Base-by-base conservation (phyloP, 2,888 invertebrate species). In the Synergus japonicus region DNA sequence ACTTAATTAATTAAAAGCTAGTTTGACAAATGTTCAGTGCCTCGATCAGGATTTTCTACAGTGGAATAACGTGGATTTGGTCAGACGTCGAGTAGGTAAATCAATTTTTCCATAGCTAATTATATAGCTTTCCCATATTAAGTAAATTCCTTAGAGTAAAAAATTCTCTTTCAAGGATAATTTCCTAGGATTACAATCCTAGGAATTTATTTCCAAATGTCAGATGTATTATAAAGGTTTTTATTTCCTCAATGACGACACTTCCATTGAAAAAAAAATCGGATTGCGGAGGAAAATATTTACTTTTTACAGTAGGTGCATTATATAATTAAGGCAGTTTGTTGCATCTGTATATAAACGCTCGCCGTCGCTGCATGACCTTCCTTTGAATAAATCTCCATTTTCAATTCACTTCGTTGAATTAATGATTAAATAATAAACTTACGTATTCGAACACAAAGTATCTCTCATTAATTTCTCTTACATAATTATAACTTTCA, bases 91-190 rank as follows among this genome's bases (percentile, higher is more conserved):
- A 54, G 54, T 7, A n/a, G 15, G 15, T 5, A 8, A 54, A 22
- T 22, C 0, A n/a, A 49, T 54, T n/a, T 0, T 8, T n/a, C n/a
- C 3, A 1, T 4, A 49, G n/a, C 54, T 54, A 54, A 7, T 54
- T 29, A 2, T 54, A 54, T 8, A 2, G n/a, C 54, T 54, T 7
- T 15, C 7, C 54, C 15, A 54, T 54, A n/a, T 8, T 54, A 8
- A n/a, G 12, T 54, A 0, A 54, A 54, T 7, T n/a, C 8, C 15
- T n/a, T 54, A n/a, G 15, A n/a, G 7, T 54, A n/a, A n/a, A n/a
- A n/a, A 1, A n/a, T 4, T n/a, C 0, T 0, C 8, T 15, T n/a
- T n/a, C 0, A 7, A n/a, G n/a, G 22, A 29, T 29, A 22, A 22
- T 22, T 22, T 22, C 22, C 1, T 22, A n/a, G n/a, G 0, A 7